phyloP scores from a whole-genome alignment of 2,797 vertebrate genomes.

The Micrastur ruficollis region DNA sequence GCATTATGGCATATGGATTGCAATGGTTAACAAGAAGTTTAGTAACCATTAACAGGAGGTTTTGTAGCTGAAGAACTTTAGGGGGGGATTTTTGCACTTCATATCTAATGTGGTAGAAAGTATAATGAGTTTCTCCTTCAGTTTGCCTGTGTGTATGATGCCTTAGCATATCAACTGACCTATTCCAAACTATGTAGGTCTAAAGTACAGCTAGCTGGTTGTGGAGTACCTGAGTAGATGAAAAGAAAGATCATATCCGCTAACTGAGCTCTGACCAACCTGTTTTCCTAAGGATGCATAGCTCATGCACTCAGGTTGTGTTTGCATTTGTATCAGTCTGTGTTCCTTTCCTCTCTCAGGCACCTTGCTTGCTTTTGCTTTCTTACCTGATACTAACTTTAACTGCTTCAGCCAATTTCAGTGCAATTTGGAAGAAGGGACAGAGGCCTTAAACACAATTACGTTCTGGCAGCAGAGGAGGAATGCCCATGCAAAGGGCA shows the following conservation, averaged over 20 bases:
- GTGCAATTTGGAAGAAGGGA: background rate
- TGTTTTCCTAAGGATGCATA: background rate
- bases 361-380: background rate
- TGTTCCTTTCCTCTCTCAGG: background rate
- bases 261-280: accelerated
- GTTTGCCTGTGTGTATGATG: background rate
- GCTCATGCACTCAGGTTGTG: accelerated
- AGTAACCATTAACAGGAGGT: background rate
- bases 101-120: background rate
- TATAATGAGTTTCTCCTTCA: background rate
- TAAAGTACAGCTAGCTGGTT: background rate
- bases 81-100: background rate
- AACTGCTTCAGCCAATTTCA: background rate
- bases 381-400: background rate
- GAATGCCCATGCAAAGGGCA: background rate
- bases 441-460: background rate
- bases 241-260: background rate
- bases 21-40: background rate
- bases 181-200: background rate
- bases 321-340: background rate
- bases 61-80: background rate
- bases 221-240: background rate
- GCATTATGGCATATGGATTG: background rate
- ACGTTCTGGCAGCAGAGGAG: background rate
- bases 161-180: background rate